A percentile compares a stretch with the other conserved stretches of the same genome.
phyloP scores from a whole-genome alignment of 2,113 vertebrate genomes.

The Oreochromis spilurus region DNA sequence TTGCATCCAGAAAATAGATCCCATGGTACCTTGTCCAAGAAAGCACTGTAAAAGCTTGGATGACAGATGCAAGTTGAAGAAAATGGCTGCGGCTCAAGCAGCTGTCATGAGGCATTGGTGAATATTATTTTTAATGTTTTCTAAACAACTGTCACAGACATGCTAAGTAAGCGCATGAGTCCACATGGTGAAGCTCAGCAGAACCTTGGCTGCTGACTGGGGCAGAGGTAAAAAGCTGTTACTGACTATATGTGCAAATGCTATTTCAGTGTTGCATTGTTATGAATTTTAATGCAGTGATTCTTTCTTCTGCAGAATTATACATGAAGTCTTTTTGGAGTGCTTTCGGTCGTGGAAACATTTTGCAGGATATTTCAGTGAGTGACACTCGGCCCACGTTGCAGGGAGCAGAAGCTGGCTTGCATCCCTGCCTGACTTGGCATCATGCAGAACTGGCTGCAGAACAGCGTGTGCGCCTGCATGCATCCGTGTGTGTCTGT shows the following conservation, averaged over 20 bases:
- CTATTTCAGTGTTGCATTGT: background rate
- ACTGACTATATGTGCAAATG: background rate
- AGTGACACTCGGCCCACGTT: background rate
- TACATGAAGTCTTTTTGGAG: background rate
- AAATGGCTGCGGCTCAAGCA: constrained; percentile 29
- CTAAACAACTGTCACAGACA: constrained; percentile 45
- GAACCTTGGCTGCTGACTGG: background rate
- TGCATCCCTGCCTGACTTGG: background rate
- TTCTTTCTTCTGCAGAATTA: background rate
- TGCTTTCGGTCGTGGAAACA: background rate
- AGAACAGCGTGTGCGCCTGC: background rate
- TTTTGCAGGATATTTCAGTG: background rate
- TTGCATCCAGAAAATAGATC: constrained; percentile 38
- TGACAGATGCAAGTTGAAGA: constrained; percentile 33
- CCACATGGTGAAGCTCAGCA: background rate
- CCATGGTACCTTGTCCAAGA: constrained; percentile 38
- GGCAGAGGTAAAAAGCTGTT: background rate
- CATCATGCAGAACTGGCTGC: background rate
- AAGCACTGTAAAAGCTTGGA: constrained; percentile 24
- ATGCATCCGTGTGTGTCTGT: background rate
- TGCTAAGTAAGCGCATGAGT: background rate
- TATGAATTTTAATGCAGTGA: background rate
- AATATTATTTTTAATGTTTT: constrained; percentile 45
- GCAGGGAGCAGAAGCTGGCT: constrained; percentile 4
- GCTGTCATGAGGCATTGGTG: constrained; percentile 29